Percentiles rank a stretch among this genome's conserved stretches.
Conservation (phyloP, 1,140 invertebrate genomes). For the Chrysopa pallens region DNA sequence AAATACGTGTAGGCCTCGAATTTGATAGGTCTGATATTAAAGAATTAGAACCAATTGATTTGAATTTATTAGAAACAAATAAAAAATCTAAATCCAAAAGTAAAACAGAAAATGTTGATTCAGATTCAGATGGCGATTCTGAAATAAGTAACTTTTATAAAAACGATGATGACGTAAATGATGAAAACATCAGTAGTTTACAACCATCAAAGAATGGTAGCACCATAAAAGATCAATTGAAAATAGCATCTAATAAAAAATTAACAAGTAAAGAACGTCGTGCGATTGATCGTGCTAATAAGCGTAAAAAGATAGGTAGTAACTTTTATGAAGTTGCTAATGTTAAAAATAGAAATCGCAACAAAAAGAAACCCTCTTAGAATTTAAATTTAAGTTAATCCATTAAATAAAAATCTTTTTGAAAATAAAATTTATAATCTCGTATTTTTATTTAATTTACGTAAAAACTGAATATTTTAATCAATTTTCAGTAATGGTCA, state of each 20-base stretch:
- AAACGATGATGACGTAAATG: constrained; percentile 31
- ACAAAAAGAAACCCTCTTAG: constrained; percentile 27
- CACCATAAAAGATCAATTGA: constrained; percentile 10
- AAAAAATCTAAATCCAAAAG: constrained; percentile 24
- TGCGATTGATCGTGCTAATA: constrained; percentile 50
- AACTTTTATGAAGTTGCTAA: constrained; percentile 87
- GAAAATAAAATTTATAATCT: too few species aligned
- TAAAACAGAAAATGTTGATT: constrained; percentile 1
- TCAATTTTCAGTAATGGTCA: too few species aligned
- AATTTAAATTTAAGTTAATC: too few species aligned
- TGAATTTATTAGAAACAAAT: constrained; percentile 24
- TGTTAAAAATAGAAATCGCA: constrained; percentile 76
- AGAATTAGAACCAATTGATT: constrained; percentile 33
- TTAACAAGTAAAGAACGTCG: constrained; percentile 62
- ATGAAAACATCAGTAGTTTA: constrained; percentile 36
- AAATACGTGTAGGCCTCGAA: constrained; percentile 55
- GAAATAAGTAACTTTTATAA: constrained; percentile 41
- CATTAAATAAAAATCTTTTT: too few species aligned
- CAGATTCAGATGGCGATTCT: constrained; percentile 16
- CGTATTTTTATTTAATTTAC: too few species aligned
- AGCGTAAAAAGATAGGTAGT: constrained; percentile 73
- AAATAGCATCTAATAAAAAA: constrained; percentile 20
- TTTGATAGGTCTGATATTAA: constrained; percentile 51
- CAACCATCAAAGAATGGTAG: constrained; percentile 19
- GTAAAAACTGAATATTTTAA: too few species aligned